A percentile compares a stretch with the other conserved stretches of the same genome.
These are phyloP conservation scores for Barnardius zonarius DNA, from an alignment of 2,113 vertebrate genomes.

Conservation along the genomic window DNA sequence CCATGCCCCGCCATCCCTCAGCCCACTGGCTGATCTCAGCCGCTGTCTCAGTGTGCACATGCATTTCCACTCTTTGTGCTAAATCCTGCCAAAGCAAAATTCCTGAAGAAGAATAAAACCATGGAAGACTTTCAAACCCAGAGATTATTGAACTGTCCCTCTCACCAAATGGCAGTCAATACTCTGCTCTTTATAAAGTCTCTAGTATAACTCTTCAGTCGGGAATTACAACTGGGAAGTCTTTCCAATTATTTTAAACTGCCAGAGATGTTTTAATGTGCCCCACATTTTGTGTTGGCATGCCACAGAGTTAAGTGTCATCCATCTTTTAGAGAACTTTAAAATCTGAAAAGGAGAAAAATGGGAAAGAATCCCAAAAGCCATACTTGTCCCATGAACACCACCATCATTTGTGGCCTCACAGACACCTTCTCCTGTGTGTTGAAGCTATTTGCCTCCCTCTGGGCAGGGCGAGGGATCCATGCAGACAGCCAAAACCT, in stretches of 20 bases:
- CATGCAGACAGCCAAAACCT: neutral
- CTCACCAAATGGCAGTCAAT: constrained; percentile 11
- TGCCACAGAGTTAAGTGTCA: neutral
- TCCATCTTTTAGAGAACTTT: neutral
- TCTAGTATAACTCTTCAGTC: constrained; percentile 33
- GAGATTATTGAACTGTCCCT: constrained; percentile 18
- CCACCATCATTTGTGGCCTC: neutral
- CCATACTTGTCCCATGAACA: neutral
- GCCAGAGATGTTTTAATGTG: neutral
- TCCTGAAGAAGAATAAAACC: constrained; percentile 42
- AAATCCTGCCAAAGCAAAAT: constrained; percentile 24
- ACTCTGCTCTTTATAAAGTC: neutral
- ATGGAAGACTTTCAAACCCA: constrained; percentile 36
- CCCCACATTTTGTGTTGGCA: constrained; percentile 31
- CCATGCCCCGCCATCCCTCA: neutral
- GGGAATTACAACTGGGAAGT: constrained; percentile 17
- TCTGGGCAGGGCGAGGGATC: neutral
- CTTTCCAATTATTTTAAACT: constrained; percentile 35
- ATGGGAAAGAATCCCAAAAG: neutral
- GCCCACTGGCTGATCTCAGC: neutral
- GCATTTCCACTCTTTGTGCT: neutral
- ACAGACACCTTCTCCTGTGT: neutral
- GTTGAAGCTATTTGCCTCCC: constrained; percentile 1
- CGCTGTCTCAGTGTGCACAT: fast-evolving
- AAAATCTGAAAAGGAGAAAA: neutral